Evolutionary conservation across 2,797 vertebrate genomes (phyloP).

Genomic region (Eupleurogrammus muticus): DNA sequence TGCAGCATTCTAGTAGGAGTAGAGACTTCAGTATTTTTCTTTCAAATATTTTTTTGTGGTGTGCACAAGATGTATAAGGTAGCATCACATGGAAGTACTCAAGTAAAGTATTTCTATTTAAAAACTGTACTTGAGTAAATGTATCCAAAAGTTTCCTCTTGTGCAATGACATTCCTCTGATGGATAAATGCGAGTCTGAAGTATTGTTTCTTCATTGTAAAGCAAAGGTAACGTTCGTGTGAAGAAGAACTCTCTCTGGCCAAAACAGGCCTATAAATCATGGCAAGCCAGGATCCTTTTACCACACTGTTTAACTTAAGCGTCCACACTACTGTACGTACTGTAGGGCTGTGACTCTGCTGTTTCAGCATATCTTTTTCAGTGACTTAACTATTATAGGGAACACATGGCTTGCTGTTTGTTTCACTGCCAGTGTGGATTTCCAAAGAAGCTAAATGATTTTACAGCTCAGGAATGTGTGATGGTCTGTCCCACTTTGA

Average conservation of each 20-base stretch:
- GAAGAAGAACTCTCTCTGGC: neutral
- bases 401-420: constrained; percentile 41
- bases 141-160: constrained; percentile 1
- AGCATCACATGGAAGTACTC: no score
- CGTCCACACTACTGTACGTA: neutral
- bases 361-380: neutral
- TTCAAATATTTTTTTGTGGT: no score
- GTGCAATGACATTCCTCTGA: neutral
- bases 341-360: neutral
- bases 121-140: no score
- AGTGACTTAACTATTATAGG: neutral
- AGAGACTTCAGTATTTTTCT: no score
- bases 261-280: constrained; percentile 23
- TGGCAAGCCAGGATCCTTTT: neutral
- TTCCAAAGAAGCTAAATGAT: constrained; percentile 29
- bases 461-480: constrained; percentile 53
- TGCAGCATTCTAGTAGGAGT: no score
- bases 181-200: neutral
- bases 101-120: no score
- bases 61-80: no score
- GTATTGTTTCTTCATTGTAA: neutral
- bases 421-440: constrained; percentile 7
- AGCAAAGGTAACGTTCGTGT: neutral
- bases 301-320: neutral
- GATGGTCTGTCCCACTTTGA: constrained; percentile 40